Evolutionary conservation across 2,797 vertebrate species (phyloP).

Genomic region (Urosaurus nigricauda): DNA sequence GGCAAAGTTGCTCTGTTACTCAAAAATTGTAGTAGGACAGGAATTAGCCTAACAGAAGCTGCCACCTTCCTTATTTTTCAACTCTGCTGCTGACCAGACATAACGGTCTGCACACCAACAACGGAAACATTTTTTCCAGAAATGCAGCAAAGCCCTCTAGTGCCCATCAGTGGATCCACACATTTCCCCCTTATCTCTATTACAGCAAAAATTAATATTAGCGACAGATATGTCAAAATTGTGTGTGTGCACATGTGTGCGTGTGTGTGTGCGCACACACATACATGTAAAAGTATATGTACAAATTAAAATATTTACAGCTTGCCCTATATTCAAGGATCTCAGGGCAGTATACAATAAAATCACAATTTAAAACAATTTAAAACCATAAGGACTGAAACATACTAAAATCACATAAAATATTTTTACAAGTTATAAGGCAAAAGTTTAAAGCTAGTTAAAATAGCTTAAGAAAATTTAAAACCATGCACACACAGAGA

Average conservation of each 20-base stretch:
- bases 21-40: background rate
- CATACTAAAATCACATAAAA: too few species aligned
- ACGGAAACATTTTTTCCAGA: background rate
- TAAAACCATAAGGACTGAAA: too few species aligned
- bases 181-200: background rate
- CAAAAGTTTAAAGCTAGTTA: background rate
- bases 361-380: too few species aligned
- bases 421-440: too few species aligned
- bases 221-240: background rate
- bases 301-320: too few species aligned
- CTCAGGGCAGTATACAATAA: too few species aligned
- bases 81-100: background rate
- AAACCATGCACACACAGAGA: too few species aligned
- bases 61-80: background rate
- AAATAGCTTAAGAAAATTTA: background rate
- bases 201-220: background rate
- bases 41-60: background rate
- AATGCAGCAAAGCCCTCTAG: constrained; percentile 57
- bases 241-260: background rate
- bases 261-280: too few species aligned
- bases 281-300: too few species aligned
- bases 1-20: background rate
- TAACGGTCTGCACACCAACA: background rate
- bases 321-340: too few species aligned
- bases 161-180: constrained; percentile 20